Evolutionary conservation across 2,888 invertebrate species (phyloP), one percentile per base, ranked within the genome.

Genomic region (Orthosia gracilis): DNA sequence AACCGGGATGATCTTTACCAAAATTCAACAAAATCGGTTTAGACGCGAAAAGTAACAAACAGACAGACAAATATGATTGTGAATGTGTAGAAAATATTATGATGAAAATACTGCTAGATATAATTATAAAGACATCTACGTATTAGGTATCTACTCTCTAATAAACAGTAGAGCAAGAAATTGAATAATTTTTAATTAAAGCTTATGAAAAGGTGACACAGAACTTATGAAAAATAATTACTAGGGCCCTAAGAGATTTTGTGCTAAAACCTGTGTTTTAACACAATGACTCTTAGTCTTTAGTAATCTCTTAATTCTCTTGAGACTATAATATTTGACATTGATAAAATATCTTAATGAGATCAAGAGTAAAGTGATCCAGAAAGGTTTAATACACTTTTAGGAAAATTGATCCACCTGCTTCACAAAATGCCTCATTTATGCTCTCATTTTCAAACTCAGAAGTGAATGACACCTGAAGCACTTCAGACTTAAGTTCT

Each of bases 321-420:
- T 9, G 13, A 21, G 15, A 18, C 18, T 49, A 49, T 59, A 26
- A 59, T 69, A 54, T 54, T 17, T 26, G 12, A 61, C 61, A 76
- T 54, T 40, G 18, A 15, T 50, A 23, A 61, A 47, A 74, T 76
- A 74, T 74, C 17, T 52, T 31, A 65, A 74, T n/a, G 45, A 47
- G 23, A 76, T 76, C 74, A 18, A 31, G 31, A 21, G 21, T 55
- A 61, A 55, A 54, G 13, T 26, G 26, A n/a, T 0, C 5, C 15
- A 54, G 47, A 47, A 18, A 31, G n/a, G 45, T 40, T 62, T 40
- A 49, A 49, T 54, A 31, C 18, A 17, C 40, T 65, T 63, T 73
- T 31, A 63, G 4, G 21, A 15, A 73, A 79, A 78, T 66, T 58
- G 47, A 59, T 49, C 52, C 15, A 54, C 59, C 17, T 75, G 52